Base-by-base conservation (phyloP, 1,140 invertebrate species). In the Saccostrea cuccullata region DNA sequence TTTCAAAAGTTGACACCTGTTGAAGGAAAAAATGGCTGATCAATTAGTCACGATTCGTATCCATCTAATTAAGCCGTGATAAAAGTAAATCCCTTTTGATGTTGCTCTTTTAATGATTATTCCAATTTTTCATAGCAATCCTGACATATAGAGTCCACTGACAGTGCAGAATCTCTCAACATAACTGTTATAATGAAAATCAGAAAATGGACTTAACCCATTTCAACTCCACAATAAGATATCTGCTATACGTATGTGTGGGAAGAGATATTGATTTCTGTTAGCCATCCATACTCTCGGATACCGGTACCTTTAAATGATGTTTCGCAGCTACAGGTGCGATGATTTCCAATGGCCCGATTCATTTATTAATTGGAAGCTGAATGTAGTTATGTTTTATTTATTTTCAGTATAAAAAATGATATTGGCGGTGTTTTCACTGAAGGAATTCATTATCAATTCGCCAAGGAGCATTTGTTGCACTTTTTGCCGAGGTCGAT, bases 151-250 rank as follows among this genome's bases (percentile, higher is more conserved):
- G 2, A 30, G 70, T 77, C 70, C 70, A 36, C 8, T 30, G 70
- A 30, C 23, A 26, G 30, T 77, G 26, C 8, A 13, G 9, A 13
- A 13, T 77, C 70, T 77, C 11, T 40, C 26, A 36, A 77, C 70
- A 77, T 30, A 36, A 4, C 70, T 6, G 70, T 77, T 77, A 15
- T 36, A 15, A 26, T 77, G 70, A 77, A 77, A 77, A 77, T 77
- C 70, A 77, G 70, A 77, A 77, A 30, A 77, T 77, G 70, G 70
- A 77, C 70, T 77, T 77, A 77, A 77, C 70, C 70, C 70, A 77
- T 77, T 77, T 77, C 30, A 77, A 77, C 70, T 26, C 26, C 23
- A 77, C 70, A 77, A 77, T 77, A 77, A 77, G 70, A 77, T 36
- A 26, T 77, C 70, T 77, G 8, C 23, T 77, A 77, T 77, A 77